These are phyloP conservation scores for Lethocerus indicus DNA, from an alignment of 1,140 invertebrate genomes.

Conservation along the genomic window DNA sequence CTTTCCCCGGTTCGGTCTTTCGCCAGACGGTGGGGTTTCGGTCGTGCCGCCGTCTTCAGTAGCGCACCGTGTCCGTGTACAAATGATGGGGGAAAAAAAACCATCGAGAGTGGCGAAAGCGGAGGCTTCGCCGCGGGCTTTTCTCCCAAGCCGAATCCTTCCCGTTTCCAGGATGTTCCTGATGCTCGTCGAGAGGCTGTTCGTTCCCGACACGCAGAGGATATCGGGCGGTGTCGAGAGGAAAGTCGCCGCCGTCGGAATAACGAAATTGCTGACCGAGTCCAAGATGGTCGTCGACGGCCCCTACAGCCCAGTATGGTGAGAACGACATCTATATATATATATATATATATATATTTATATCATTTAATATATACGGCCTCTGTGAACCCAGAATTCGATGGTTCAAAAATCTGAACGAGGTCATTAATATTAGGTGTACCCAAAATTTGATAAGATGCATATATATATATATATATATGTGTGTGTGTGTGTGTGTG, in stretches of 20 bases:
- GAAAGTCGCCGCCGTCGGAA: constrained; percentile 78
- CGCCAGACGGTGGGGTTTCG: too few species aligned
- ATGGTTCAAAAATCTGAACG: too few species aligned
- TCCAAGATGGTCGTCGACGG: constrained; percentile 42
- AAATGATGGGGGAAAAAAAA: too few species aligned
- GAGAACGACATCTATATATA: constrained; percentile 11
- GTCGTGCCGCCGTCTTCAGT: too few species aligned
- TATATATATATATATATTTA: not conserved
- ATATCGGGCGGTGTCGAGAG: constrained; percentile 63
- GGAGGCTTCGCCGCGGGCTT: too few species aligned
- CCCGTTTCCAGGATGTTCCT: constrained; percentile 64
- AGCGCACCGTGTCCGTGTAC: too few species aligned
- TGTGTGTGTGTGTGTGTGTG: constrained; percentile 13
- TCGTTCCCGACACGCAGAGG: constrained; percentile 73
- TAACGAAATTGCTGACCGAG: constrained; percentile 71
- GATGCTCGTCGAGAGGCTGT: constrained; percentile 81
- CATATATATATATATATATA: not conserved
- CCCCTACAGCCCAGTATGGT: constrained; percentile 50
- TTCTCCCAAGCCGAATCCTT: constrained; percentile 3
- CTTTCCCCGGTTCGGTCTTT: too few species aligned
- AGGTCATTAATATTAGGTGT: not conserved
- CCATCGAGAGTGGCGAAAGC: too few species aligned
- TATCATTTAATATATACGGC: not conserved
- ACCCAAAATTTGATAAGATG: not conserved
- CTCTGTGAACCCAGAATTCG: too few species aligned